Base-by-base conservation (phyloP, 2,888 invertebrate species). In the Nebria salina region DNA sequence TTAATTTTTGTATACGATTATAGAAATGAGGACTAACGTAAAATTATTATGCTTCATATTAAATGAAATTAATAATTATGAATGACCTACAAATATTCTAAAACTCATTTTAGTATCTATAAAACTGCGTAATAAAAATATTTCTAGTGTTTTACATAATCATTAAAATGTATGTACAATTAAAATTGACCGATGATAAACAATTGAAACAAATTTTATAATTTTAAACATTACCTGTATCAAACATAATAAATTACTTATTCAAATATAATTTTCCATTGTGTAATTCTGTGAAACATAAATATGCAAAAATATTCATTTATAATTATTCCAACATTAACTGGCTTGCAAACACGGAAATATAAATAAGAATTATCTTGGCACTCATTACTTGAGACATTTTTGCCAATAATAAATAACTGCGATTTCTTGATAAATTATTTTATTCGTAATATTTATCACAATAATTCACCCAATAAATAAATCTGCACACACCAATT, bases 351-450 rank as follows among this genome's bases (percentile, higher is more conserved):
- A 54, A 54, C 54, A 54, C 54, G 54, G 54, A 54, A 54, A 54
- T 54, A 54, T 54, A 54, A 54, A 54, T 54, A 54, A 54, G 54
- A 54, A 54, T 54, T 54, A 54, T 11, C 54, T 54, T 54, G 54
- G 54, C 54, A 54, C 54, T 54, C 7, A 54, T 54, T 54, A 34
- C 34, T 0, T 5, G 34, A 54, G 54, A 54, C 54, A 54, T 54
- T 54, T 43, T 54, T 54, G 54, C 54, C 54, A 54, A 54, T 54
- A 54, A 54, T 54, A 54, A 54, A 54, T 54, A 54, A 54, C 54
- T 13, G 13, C 7, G 54, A 34, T 34, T 34, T 34, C 34, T 34
- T 34, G 34, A 34, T 34, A 34, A 34, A 34, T 1, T 34, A 34
- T 3, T 7, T 54, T 54, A 54, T 54, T 11, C 13, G 54, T 54